Percentiles rank a stretch among this genome's conserved stretches.
phyloP scores from a whole-genome alignment of 2,797 vertebrate genomes.

The Macrochelys suwanniensis region DNA sequence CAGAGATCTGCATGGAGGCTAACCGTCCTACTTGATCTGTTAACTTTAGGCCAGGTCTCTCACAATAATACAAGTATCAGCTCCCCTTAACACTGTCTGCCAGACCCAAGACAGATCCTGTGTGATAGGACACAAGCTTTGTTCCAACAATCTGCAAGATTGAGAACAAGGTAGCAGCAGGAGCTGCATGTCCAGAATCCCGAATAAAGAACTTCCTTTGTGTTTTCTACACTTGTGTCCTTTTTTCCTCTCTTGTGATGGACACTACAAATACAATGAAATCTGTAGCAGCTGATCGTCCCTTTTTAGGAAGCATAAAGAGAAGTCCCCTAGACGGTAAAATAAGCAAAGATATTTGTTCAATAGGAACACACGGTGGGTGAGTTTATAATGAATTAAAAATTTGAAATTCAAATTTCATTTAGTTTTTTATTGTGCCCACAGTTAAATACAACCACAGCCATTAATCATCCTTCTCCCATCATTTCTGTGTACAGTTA shows the following conservation, averaged over 20 bases:
- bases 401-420: neutral
- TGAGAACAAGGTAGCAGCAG: neutral
- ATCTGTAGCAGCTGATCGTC: neutral
- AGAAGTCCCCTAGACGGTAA: neutral
- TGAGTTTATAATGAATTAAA: neutral
- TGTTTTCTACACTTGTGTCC: neutral
- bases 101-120: neutral
- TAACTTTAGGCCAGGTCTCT: neutral
- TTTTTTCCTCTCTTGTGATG: neutral
- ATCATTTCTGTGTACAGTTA: conserved; percentile 7
- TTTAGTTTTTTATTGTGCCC: conserved; percentile 20
- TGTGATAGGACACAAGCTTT: neutral
- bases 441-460: neutral
- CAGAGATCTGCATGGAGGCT: neutral
- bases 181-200: conserved; percentile 24
- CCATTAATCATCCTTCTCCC: neutral
- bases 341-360: conserved; percentile 4
- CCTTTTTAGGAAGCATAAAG: neutral
- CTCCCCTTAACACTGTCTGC: neutral
- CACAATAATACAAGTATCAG: neutral
- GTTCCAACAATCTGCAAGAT: neutral
- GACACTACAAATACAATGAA: neutral
- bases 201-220: neutral
- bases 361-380: neutral
- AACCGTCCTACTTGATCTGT: neutral